Evolutionary conservation across 2,113 vertebrate species (phyloP).

Genomic region (Helogale parvula): DNA sequence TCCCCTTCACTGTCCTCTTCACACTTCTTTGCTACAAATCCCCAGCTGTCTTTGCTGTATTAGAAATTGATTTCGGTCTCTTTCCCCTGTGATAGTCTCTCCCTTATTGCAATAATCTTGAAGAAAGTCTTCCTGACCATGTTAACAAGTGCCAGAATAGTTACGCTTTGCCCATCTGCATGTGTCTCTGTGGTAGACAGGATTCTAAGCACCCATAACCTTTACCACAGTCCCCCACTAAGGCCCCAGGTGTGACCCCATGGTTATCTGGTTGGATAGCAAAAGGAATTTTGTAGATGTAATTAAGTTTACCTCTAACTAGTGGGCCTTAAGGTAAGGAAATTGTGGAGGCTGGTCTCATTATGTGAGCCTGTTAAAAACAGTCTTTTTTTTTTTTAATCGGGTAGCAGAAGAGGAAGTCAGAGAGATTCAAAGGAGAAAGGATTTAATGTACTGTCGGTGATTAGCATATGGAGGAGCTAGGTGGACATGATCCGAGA

Average conservation of each 20-base stretch:
- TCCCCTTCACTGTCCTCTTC: not conserved
- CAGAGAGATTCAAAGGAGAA: not conserved
- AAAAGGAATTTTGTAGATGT: not conserved
- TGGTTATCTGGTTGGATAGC: not conserved
- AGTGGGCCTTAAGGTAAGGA: not conserved
- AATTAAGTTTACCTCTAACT: not conserved
- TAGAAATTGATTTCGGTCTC: not conserved
- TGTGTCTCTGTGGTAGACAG: not conserved
- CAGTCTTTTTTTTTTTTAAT: not conserved
- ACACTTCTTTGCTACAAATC: not conserved
- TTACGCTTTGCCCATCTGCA: not conserved
- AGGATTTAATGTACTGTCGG: not conserved
- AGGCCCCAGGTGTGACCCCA: not conserved
- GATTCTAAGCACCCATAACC: not conserved
- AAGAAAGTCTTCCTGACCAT: not conserved
- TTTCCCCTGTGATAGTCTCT: not conserved
- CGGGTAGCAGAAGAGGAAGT: not conserved
- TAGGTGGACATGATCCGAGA: not conserved
- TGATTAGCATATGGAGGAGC: not conserved
- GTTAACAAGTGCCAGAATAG: not conserved
- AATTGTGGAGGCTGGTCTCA: not conserved
- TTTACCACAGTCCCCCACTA: not conserved
- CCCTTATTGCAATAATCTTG: not conserved
- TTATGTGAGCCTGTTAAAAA: not conserved
- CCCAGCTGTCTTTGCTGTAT: not conserved